Evolutionary conservation across 2,888 invertebrate species (phyloP), one percentile per base, ranked within the genome.

Genomic region (Acanthosepion lycidas): DNA sequence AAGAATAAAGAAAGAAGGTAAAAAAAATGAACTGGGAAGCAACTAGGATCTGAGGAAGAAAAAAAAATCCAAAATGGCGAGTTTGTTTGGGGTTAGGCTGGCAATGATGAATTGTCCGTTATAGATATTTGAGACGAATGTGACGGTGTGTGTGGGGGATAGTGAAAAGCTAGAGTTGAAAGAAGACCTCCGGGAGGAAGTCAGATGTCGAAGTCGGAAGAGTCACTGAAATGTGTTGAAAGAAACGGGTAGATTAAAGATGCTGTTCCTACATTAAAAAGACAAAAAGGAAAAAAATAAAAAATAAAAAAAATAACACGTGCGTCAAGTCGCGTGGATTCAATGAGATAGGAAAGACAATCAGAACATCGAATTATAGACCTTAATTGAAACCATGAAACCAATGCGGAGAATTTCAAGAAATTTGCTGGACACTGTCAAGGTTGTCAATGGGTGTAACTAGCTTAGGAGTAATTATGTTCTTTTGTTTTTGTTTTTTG

Each of bases 131-230:
- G 78, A 78, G n/a, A n/a, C n/a, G 12, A 33, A 78, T 33, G n/a
- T 78, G 78, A 33, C 78, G 78, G 4, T 12, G 18, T 15, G n/a
- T 0, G 15, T 1, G 42, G 2, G 2, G 42, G 42, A 2, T 42
- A 42, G 42, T 42, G n/a, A 33, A 78, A 78, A 15, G n/a, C 78
- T 78, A 12, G 33, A 33, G n/a, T 78, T 78, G 78, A 78, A 78
- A 78, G 78, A 78, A 33, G 78, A 78, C 78, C 78, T 78, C 78
- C 78, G n/a, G 78, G 78, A 78, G n/a, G n/a, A 78, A 78, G 78
- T 78, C 78, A 6, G n/a, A 78, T 78, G n/a, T 33, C n/a, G 78
- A 78, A 33, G 78, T 33, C 78, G 78, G 78, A 78, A 78, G 78
- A 78, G 33, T 12, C 78, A 78, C 33, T 78, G 78, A 78, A 78